These are phyloP conservation scores for Macaca nemestrina DNA, from an alignment of 2,113 vertebrate species.

Conservation along the genomic window DNA sequence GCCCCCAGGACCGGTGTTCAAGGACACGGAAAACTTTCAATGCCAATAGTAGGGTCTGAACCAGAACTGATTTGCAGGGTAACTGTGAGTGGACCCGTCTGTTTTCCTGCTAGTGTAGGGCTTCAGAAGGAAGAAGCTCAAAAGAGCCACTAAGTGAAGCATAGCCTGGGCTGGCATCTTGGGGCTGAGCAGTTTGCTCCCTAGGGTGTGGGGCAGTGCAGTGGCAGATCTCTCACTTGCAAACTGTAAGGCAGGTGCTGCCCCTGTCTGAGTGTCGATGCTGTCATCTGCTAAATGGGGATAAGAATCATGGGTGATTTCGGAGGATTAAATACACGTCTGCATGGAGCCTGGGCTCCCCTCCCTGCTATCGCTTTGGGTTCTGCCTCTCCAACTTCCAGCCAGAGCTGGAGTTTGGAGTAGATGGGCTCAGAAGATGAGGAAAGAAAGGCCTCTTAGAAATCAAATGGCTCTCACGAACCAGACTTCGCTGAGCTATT, in stretches of 20 bases:
- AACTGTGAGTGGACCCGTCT: neutral
- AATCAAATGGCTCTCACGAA: neutral
- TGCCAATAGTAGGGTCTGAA: neutral
- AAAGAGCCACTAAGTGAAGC: neutral
- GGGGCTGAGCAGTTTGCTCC: neutral
- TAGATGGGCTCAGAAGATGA: neutral
- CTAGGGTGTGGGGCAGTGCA: rapidly evolving
- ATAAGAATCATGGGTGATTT: no score
- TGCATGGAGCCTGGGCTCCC: neutral
- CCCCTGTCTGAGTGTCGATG: neutral
- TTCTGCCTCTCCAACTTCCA: neutral
- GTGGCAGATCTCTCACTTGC: neutral
- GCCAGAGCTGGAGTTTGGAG: neutral
- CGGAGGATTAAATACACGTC: neutral
- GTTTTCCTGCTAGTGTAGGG: neutral
- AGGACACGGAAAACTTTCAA: neutral
- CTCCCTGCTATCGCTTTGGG: neutral
- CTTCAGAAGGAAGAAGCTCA: neutral
- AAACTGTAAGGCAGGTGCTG: neutral
- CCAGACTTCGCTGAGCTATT: neutral
- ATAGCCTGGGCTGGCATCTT: neutral
- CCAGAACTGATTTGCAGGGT: neutral
- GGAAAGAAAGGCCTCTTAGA: neutral
- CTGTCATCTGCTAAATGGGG: neutral
- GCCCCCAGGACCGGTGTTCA: neutral